Evolutionary conservation across 2,113 vertebrate species (phyloP), one percentile per base, ranked within the genome.

Genomic region (Chionodraco myersi): DNA sequence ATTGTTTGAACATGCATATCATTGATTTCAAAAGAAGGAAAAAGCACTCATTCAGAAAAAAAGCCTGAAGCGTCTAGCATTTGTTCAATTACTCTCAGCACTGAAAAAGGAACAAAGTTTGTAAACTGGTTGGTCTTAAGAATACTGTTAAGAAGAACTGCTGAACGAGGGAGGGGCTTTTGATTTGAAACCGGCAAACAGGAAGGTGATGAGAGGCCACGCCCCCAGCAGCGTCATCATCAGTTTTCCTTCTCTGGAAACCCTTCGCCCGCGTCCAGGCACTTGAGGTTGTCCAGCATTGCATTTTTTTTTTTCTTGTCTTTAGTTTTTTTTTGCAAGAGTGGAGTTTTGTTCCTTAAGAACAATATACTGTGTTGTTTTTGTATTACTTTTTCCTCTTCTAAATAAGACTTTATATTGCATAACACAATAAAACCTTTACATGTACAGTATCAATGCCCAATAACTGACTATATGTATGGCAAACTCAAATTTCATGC

Each of bases 391-490:
- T 93, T 36, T 94, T 82, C 89, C 84, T 91, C 82, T 88, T 89
- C 85, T 81, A 92, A 93, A 95, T 92, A 95, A 95, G 91, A 94
- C 91, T 95, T 93, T 91, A 94, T 93, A 95, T 94, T 94, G 95
- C 91, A 92, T 93, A 94, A 96, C 94, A 95, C 93, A 93, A 93
- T 91, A 90, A 94, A 95, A 94, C 93, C 93, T 93, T 95, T 94
- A 95, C 91, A 95, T 94, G 94, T 95, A 96, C 93, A 95, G 94
- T 93, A 95, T 96, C 96, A 98, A 97, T 98, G 97, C 97, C 97
- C 96, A 89, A 95, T 95, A 96, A 85, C 93, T 93, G 95, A 96
- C 94, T 95, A 95, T 94, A 95, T 91, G 92, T 94, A 93, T 94
- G 96, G 96, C 95, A 95, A 96, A 96, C 92, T 85, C 92, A 95